Base-by-base conservation (phyloP, 2,888 invertebrate species). In the Aplocera efformata region DNA sequence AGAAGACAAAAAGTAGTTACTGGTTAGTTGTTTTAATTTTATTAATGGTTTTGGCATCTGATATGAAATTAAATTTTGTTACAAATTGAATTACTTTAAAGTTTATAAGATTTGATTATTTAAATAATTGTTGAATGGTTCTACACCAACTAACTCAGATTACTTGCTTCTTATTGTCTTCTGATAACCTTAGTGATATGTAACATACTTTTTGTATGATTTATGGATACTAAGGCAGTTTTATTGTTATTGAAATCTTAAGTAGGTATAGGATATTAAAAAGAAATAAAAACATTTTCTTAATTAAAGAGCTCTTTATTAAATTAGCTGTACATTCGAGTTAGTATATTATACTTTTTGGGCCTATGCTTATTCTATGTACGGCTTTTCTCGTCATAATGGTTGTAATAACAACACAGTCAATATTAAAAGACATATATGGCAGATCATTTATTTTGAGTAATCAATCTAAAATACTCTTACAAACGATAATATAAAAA, bases 271-370 rank as follows among this genome's bases (percentile, higher is more conserved):
- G 48, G 36, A 34, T 38, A 38, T 40, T 42, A 43, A 10, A n/a
- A n/a, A 32, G 36, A 45, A 56, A 50, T 50, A 51, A 53, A 56
- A 46, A 46, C 27, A 44, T 44, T 40, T 47, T 46, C 49, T 47
- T 51, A 47, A 67, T 82, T 84, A 82, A 80, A 80, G 80, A 83
- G 79, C 79, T 84, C 75, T 88, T 88, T 88, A 88, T 88, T 89
- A 79, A 85, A 82, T 85, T 88, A 86, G 86, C 89, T 89, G 88
- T 89, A 89, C 88, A 88, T 86, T 88, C 82, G 83, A 88, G 88
- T 88, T 89, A 88, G 88, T 89, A 86, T 88, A 88, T 88, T 88
- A 88, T 86, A 85, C 74, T 81, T 84, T 68, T 85, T 85, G 85
- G 88, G 88, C 79, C 76, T 72, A 78, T 82, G 74, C 85, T 86